Percentiles rank a stretch among this genome's conserved stretches.
Evolutionary conservation across 2,888 invertebrate species (phyloP).

Genomic region (Linnaemya vulpina): DNA sequence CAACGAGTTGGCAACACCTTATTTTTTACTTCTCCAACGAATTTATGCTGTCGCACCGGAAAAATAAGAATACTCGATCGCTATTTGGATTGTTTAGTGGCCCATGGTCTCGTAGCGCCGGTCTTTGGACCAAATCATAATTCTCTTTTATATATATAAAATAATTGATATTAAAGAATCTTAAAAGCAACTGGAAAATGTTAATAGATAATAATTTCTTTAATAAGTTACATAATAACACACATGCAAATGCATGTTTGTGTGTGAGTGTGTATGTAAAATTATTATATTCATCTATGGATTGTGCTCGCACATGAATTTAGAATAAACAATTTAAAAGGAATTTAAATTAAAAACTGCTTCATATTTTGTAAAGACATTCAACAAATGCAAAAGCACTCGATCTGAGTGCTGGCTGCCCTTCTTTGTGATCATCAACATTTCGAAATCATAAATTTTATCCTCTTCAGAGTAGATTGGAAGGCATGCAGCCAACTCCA

Average conservation of each 20-base stretch:
- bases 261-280: background rate
- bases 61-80: too few relatives aligned
- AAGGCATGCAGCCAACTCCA: conserved; percentile 35
- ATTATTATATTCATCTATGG: background rate
- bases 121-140: too few relatives aligned
- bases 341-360: conserved; percentile 44
- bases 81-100: too few relatives aligned
- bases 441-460: conserved; percentile 59
- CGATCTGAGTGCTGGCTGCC: conserved; percentile 28
- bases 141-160: too few relatives aligned
- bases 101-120: too few relatives aligned
- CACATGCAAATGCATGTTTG: too few relatives aligned
- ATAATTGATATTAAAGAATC: background rate
- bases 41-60: too few relatives aligned
- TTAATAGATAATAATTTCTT: too few relatives aligned
- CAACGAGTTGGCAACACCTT: too few relatives aligned
- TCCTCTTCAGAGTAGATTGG: conserved; percentile 59
- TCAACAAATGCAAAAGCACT: conserved; percentile 36
- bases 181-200: background rate
- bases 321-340: background rate
- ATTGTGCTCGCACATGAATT: background rate
- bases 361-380: conserved; percentile 47
- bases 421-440: conserved; percentile 11
- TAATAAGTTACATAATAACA: too few relatives aligned
- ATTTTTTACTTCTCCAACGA: too few relatives aligned